Evolutionary conservation across 2,888 invertebrate genomes (phyloP), one percentile per base, ranked within the genome.

Genomic region (Pardosa pseudoannulata): DNA sequence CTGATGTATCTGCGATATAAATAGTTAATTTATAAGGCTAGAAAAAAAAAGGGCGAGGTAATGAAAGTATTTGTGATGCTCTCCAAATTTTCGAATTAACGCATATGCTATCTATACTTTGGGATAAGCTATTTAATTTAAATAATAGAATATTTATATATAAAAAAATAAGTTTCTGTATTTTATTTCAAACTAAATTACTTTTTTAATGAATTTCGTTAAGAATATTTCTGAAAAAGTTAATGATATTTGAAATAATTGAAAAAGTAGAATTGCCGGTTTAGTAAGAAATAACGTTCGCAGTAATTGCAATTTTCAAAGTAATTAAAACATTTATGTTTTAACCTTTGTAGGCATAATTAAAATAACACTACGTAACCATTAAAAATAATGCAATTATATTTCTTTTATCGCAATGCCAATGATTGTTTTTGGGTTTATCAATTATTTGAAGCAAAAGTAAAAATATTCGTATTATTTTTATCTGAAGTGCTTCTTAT

Each of bases 141-240:
- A 56, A 56, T 56, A 56, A 56, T 56, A 56, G 56, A 1, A 6
- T 56, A 56, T 56, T 56, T 23, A 56, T 56, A 56, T 23, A 5
- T 3, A 16, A 56, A 56, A 56, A 56, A 56, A 23, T 5, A 56
- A 1, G 11, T 23, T 56, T 16, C 19, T 23, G 23, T 56, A 56
- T 56, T 56, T 56, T 56, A 56, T 56, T 56, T 56, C 56, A 56
- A 23, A 23, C 56, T 56, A 56, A 56, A 56, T 56, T 56, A 16
- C 56, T 56, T 56, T 56, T 56, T 56, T 23, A 56, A 56, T 56
- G 23, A 56, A 23, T 23, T 23, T 56, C 1, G 16, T 23, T 23
- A 56, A 23, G 56, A 56, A 56, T 23, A 19, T 7, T 23, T 56
- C 3, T 23, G 5, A 56, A 56, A 56, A 56, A 23, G 23, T 23